Evolutionary conservation across 1,140 invertebrate species (phyloP), one percentile per base, ranked within the genome.

Genomic region (Phthorimaea operculella): DNA sequence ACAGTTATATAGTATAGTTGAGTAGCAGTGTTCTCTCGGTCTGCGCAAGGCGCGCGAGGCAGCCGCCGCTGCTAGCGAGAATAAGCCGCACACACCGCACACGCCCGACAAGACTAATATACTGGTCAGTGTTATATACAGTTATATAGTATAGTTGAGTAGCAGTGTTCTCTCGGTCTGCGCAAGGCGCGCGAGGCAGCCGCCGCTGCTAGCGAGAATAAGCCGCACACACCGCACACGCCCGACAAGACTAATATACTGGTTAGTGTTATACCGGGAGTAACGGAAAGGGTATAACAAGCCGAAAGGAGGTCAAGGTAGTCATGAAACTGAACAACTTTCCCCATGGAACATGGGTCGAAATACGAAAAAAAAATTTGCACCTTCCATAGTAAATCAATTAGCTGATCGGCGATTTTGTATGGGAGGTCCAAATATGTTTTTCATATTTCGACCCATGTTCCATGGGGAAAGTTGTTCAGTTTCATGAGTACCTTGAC

Each of bases 161-260:
- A n/a, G n/a, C n/a, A n/a, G n/a, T n/a, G n/a, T n/a, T n/a, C n/a
- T 94, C 76, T 94, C 17, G 93, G 93, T 52, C 72, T 94, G 51
- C 91, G 93, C 57, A 91, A 93, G 60, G 87, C 92, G 34, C 85
- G 93, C 45, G 92, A 93, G 16, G 87, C 91, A 1, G 92, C 92
- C 53, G 91, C 91, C 90, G 62, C 36, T 39, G 33, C 36, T 57
- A 48, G 57, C 52, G 39, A 47, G 7, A 64, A 65, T 57, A 57
- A 68, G 15, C 72, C 77, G 33, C 68, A 62, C 60, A 74, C 81
- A 39, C 69, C 85, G 14, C n/a, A n/a, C n/a, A n/a, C n/a, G n/a
- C n/a, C n/a, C n/a, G 74, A 80, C 28, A 87, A 80, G 18, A 69
- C 77, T 21, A 21, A 10, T 17, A 71, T 75, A 16, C 63, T 75